phyloP scores from a whole-genome alignment of 2,888 invertebrate genomes.

The Trilocha varians region DNA sequence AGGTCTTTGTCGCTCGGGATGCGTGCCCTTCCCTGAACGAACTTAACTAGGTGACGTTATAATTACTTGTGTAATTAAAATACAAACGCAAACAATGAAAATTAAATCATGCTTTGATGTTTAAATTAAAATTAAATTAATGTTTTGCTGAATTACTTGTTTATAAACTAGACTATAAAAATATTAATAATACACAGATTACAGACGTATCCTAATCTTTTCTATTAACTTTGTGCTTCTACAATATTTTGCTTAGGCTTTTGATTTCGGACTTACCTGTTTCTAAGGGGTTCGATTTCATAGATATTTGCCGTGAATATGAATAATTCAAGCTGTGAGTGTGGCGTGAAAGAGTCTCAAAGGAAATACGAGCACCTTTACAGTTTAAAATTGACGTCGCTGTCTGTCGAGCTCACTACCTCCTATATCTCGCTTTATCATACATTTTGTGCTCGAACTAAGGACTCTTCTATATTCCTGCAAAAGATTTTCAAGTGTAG shows the following conservation, averaged over 20 bases:
- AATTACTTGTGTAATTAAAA: constrained; percentile 7
- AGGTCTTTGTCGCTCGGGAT: constrained; percentile 23
- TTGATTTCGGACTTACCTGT: constrained; percentile 12
- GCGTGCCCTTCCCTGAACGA: constrained; percentile 21
- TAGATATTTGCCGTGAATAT: constrained; percentile 52
- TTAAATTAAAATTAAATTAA: too few relatives aligned
- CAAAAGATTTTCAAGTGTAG: too few relatives aligned
- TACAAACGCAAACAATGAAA: too few relatives aligned
- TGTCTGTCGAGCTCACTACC: constrained; percentile 18
- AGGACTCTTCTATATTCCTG: neutral
- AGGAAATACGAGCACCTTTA: constrained; percentile 54
- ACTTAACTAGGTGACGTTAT: constrained; percentile 14
- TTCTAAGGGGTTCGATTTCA: constrained; percentile 41
- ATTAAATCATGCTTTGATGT: too few relatives aligned
- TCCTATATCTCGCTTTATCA: constrained; percentile 1
- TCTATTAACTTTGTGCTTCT: too few relatives aligned
- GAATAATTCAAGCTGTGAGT: constrained; percentile 57
- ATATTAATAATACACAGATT: too few relatives aligned
- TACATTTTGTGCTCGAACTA: neutral
- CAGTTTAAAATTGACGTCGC: constrained; percentile 51
- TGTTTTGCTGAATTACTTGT: too few relatives aligned
- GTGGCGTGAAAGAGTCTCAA: constrained; percentile 57
- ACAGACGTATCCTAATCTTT: too few relatives aligned
- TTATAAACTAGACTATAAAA: too few relatives aligned
- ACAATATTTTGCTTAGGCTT: too few relatives aligned